Base-by-base conservation (phyloP, 2,888 invertebrate species). In the Drosophila phalerata region DNA sequence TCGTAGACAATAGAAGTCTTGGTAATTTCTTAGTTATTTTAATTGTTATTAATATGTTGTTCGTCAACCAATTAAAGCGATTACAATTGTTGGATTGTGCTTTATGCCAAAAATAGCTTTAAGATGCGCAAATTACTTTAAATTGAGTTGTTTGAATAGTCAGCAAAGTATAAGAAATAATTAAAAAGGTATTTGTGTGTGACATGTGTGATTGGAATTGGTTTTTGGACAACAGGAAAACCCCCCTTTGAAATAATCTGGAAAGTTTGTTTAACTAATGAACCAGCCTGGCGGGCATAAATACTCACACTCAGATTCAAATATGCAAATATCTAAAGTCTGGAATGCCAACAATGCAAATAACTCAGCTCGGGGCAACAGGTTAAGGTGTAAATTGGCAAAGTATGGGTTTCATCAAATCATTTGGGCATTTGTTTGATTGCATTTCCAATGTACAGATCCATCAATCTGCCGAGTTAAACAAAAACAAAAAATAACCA, bases 271-370 rank as follows among this genome's bases (percentile, higher is more conserved):
- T 68, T 67, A 73, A 48, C 78, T 73, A 77, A 76, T 77, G 68
- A 73, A 64, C 30, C 19, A 30, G 71, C 49, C 66, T 45, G 25
- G 32, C 43, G 56, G 53, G 47, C 71, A 76, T 43, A 49, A 25
- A 62, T 49, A 56, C 22, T 32, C 3, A 43, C 43, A 32, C 32
- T 43, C 43, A 43, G 13, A 34, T 22, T 42, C 34, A 52, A 6
- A 45, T 9, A 75, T 77, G 78, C 78, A 77, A 76, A 76, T 77
- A 30, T 19, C 45, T 34, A 69, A 53, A 48, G 37, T 61, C 61
- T 53, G 76, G 78, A 76, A 76, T 76, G 78, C 64, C 28, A 73
- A 15, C 55, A 60, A 72, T 77, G 74, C 67, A 71, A 75, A 77
- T 67, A 73, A 8, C 68, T 60, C 28, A 13, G 42, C 58, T 40